These are phyloP conservation scores for Ochropleura leucogaster DNA, from an alignment of 2,888 invertebrate species.

Conservation along the genomic window DNA sequence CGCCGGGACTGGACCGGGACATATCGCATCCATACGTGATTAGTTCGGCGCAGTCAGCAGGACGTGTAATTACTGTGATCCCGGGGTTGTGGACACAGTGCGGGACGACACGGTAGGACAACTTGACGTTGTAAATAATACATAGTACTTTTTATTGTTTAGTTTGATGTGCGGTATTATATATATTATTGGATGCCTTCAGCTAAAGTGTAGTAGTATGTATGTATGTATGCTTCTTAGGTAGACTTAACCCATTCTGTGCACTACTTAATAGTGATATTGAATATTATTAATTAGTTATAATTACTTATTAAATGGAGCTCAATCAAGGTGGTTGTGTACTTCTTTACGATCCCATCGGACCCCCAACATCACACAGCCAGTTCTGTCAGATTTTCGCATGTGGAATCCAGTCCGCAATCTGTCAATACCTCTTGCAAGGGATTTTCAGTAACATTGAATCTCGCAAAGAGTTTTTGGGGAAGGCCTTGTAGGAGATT, in stretches of 20 bases:
- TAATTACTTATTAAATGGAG: too few relatives aligned
- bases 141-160: not conserved
- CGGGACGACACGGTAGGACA: conserved; percentile 15
- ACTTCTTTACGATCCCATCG: too few relatives aligned
- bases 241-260: too few relatives aligned
- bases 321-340: too few relatives aligned
- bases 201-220: too few relatives aligned
- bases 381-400: not conserved
- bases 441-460: not conserved
- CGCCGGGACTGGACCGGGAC: conserved; percentile 31
- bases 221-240: too few relatives aligned
- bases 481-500: not conserved
- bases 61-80: conserved; percentile 64
- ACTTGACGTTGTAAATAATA: not conserved
- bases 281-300: too few relatives aligned
- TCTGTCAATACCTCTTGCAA: not conserved
- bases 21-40: conserved; percentile 52
- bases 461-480: not conserved
- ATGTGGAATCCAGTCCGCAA: not conserved
- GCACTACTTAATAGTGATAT: too few relatives aligned
- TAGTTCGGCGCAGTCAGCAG: conserved; percentile 62
- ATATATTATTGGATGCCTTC: too few relatives aligned
- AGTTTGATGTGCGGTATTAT: too few relatives aligned
- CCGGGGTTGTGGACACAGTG: conserved; percentile 31
- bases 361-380: too few relatives aligned